Evolutionary conservation across 2,888 invertebrate species (phyloP).

Genomic region (Dolomedes plantarius): DNA sequence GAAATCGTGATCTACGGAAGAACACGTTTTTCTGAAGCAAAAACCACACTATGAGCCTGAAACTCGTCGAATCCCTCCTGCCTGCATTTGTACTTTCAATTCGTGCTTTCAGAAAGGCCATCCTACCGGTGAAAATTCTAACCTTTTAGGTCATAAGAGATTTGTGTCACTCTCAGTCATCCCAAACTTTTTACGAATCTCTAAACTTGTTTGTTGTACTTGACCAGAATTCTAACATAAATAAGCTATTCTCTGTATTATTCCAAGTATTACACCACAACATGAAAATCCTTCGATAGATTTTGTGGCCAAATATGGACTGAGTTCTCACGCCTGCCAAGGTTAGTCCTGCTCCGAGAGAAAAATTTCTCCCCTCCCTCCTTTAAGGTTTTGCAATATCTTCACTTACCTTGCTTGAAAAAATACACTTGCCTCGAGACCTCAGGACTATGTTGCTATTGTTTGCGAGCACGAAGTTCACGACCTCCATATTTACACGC

Average conservation of each 20-base stretch:
- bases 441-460: background rate
- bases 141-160: background rate
- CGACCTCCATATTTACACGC: conserved; percentile 8
- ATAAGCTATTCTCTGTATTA: background rate
- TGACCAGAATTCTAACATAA: conserved; percentile 3
- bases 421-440: background rate
- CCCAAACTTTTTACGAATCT: background rate
- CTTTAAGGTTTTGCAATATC: background rate
- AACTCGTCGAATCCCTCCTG: background rate
- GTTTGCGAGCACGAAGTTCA: background rate
- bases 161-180: background rate
- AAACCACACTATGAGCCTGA: background rate
- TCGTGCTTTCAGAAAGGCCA: background rate
- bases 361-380: background rate
- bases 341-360: background rate
- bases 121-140: background rate
- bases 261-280: background rate
- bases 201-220: conserved; percentile 1
- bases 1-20: background rate
- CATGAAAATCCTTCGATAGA: background rate
- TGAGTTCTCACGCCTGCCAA: background rate
- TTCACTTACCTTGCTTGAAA: background rate
- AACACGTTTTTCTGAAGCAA: background rate
- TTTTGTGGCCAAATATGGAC: conserved; percentile 2
- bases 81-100: background rate